Conservation (phyloP, 2,888 invertebrate species). For the Heliothis peltigera region DNA sequence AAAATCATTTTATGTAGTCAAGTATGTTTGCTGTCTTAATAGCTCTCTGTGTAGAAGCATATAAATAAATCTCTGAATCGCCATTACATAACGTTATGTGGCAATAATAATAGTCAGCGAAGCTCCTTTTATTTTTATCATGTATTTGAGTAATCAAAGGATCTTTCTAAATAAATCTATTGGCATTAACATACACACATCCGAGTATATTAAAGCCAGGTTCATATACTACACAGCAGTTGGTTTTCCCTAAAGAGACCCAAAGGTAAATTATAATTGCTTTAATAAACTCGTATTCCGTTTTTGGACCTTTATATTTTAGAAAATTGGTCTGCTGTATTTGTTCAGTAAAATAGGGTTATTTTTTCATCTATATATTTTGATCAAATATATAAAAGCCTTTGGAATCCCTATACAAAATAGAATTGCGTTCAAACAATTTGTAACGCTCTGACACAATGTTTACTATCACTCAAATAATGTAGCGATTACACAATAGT, state of each 20-base stretch:
- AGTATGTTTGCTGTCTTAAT: too few species aligned
- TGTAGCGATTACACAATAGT: constrained; percentile 16
- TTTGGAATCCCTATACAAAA: neutral
- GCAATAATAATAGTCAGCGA: too few species aligned
- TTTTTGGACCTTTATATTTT: constrained; percentile 12
- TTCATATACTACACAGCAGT: constrained; percentile 31
- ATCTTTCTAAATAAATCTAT: constrained; percentile 7
- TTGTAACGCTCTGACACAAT: neutral
- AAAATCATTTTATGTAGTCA: too few species aligned
- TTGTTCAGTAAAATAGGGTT: constrained; percentile 1
- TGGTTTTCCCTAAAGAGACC: constrained; percentile 38
- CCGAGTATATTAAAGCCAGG: constrained; percentile 27
- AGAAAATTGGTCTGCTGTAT: neutral
- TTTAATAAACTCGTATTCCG: constrained; percentile 33
- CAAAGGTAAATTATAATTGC: constrained; percentile 48
- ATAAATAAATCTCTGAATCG: too few species aligned
- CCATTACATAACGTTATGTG: too few species aligned
- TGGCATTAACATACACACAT: constrained; percentile 36
- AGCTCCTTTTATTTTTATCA: too few species aligned
- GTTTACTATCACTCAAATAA: constrained; percentile 28
- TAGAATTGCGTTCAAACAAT: neutral
- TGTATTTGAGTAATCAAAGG: too few species aligned
- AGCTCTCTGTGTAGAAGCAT: too few species aligned
- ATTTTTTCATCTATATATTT: neutral
- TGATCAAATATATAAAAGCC: neutral